Base-by-base conservation (phyloP, 2,888 invertebrate species). In the Priocnemis perturbator region DNA sequence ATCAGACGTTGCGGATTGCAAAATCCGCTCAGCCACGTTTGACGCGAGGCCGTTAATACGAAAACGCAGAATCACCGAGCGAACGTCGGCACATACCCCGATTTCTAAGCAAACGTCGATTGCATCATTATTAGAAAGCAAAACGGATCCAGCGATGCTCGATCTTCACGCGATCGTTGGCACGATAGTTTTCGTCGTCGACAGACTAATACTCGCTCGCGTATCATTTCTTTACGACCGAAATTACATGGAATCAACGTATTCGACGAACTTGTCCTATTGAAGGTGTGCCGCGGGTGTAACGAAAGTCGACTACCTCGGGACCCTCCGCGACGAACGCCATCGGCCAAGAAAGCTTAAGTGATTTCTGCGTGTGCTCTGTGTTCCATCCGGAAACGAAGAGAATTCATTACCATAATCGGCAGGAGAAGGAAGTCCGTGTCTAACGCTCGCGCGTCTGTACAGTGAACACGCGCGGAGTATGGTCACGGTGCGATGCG, bases 381-480 rank as follows among this genome's bases (percentile, higher is more conserved):
- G 57, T 70, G 57, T 70, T 70, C 76, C 67, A 64, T 77, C 76
- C 78, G 77, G 73, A 81, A 80, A 67, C 53, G 47, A 56, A 56
- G 62, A 53, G 62, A 73, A 59, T 71, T 71, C 71, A 67, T 79
- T 81, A 73, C 57, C 71, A 72, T 71, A 37, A 76, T 66, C 37
- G 58, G 66, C 55, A 53, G 47, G 72, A 73, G 72, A 69, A 69
- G 73, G 71, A 75, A 76, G 76, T 78, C 74, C 37, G 7, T 37
- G 37, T 37, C 37, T 37, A 37, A 37, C 37, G 37, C 11, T 37
- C 37, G 37, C 37, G 7, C 37, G 37, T 37, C 11, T 11, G 7
- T 37, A 11, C 37, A 37, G 11, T 11, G 7, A 5, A 11, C 37
- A 37, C 7, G 37, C 37, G 37, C 37, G 7, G 14, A 1, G 11